Percentiles rank a stretch among this genome's conserved stretches.
Conservation (phyloP, 2,797 vertebrate genomes). For the Poeciliopsis presidionis region DNA sequence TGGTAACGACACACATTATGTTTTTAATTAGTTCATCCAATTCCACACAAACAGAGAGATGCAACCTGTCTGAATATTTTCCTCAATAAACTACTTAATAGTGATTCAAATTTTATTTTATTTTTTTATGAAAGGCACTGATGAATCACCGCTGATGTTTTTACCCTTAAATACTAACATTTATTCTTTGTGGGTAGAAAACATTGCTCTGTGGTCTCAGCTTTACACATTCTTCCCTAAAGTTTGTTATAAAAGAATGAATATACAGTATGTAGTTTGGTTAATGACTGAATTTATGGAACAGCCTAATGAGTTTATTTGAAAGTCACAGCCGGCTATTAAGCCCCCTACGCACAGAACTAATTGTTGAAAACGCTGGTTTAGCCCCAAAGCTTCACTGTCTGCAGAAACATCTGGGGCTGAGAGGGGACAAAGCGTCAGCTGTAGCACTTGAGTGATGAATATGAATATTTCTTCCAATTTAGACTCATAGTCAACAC, state of each 20-base stretch:
- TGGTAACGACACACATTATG: background rate
- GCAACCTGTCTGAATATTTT: background rate
- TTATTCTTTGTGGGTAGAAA: background rate
- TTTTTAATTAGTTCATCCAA: background rate
- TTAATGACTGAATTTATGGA: constrained; percentile 36
- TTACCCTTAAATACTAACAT: background rate
- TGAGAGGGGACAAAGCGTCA: constrained; percentile 50
- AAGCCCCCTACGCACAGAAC: constrained; percentile 38
- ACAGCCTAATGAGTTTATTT: constrained; percentile 36
- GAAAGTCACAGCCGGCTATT: constrained; percentile 36
- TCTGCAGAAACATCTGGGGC: constrained; percentile 52
- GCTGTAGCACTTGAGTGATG: constrained; percentile 54
- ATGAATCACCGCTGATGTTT: background rate
- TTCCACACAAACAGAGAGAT: background rate
- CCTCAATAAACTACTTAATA: background rate
- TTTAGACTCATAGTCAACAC: constrained; percentile 28
- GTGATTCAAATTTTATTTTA: background rate
- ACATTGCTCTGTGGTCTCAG: background rate
- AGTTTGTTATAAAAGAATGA: constrained; percentile 22
- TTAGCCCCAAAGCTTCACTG: constrained; percentile 38
- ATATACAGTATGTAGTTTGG: constrained; percentile 22
- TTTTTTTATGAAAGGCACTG: background rate
- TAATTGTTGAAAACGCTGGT: constrained; percentile 47
- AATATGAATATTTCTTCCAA: constrained; percentile 45
- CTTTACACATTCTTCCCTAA: constrained; percentile 12